Evolutionary conservation across 1,140 invertebrate genomes (phyloP).

Genomic region (Argopecten irradians): DNA sequence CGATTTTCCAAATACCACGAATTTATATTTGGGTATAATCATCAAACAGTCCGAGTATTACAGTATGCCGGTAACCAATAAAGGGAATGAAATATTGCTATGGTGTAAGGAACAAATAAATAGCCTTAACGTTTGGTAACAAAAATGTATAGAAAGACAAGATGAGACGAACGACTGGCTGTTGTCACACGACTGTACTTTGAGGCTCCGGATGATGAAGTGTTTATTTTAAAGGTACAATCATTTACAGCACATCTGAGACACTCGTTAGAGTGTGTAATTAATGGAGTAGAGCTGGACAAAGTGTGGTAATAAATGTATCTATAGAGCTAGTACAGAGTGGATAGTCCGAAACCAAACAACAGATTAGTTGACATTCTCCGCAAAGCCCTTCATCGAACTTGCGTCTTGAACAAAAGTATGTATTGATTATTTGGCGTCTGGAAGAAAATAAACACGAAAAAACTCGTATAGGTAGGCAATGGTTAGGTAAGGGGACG

Average conservation of each 20-base stretch:
- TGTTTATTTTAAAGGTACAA: background rate
- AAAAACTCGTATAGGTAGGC: background rate
- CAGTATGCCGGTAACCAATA: background rate
- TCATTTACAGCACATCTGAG: background rate
- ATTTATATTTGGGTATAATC: no score
- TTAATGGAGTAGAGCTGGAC: background rate
- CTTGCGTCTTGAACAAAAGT: background rate
- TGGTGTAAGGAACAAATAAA: background rate
- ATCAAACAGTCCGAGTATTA: background rate
- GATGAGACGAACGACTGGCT: background rate
- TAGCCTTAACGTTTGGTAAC: background rate
- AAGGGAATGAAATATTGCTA: background rate
- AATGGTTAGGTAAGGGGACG: background rate
- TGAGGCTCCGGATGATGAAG: background rate
- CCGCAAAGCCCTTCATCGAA: background rate
- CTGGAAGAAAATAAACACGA: conserved; percentile 1
- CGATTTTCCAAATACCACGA: no score
- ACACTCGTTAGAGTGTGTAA: background rate
- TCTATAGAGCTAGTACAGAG: background rate
- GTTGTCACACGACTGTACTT: background rate
- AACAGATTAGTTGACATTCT: background rate
- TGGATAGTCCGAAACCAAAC: background rate
- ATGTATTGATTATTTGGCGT: background rate
- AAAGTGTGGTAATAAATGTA: background rate
- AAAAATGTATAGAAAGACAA: background rate